Evolutionary conservation across 2,888 invertebrate species (phyloP), one percentile per base, ranked within the genome.

Genomic region (Sceliomorpha sp.): DNA sequence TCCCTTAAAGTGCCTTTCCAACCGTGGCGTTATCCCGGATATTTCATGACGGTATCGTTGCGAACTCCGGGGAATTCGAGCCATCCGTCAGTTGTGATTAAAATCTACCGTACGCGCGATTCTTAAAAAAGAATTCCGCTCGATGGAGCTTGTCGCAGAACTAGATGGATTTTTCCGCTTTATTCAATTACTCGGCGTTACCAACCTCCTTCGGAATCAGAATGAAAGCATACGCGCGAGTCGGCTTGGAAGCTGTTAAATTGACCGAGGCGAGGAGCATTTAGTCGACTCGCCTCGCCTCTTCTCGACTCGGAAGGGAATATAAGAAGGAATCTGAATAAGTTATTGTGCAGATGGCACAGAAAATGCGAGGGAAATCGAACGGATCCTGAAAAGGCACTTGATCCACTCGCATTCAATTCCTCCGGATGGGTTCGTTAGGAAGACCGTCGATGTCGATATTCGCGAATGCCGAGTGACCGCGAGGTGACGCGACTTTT

Each of bases 1-100:
- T 40, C 45, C 70, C 73, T 78, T 78, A 73, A 77, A 75, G 73
- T 76, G 70, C 70, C 70, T 74, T 68, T 51, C 64, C 26, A 34
- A 31, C 12, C 8, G 51, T 51, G 39, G 60, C 56, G 67, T 64
- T n/a, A 69, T 60, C 66, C 72, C 60, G 60, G 51, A 59, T 63
- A 59, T 42, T 26, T 10, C 42, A 24, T 26, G 32, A 26, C 31
- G 44, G 44, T 47, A 32, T 47, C 47, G 47, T 15, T 10, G 5
- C 32, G 20, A 20, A 29, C 45, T 47, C 47, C n/a, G 10, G 39
- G 44, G 44, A 26, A 45, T 59, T 51, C 40, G 37, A 59, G 26
- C 32, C 32, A 36, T 44, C 24, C 51, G 45, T 67, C 53, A 39
- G 39, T 26, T 31, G 42, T 60, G 45, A 60, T 60, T 60, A 45